Evolutionary conservation across 2,888 invertebrate genomes (phyloP).

Genomic region (Parnassius smintheus): DNA sequence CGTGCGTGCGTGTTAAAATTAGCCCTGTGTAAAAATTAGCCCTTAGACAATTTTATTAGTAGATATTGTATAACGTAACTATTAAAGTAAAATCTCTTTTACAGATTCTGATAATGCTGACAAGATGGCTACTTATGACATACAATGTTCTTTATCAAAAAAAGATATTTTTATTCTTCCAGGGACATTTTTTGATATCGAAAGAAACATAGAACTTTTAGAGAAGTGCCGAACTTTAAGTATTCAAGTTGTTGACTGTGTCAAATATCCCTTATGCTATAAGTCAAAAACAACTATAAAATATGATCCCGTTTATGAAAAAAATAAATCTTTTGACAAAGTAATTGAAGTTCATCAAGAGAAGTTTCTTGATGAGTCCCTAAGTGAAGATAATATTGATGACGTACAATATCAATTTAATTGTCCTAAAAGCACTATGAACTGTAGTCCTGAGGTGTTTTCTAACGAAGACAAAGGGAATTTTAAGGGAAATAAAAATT

Average conservation of each 20-base stretch:
- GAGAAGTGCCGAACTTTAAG: conserved; percentile 31
- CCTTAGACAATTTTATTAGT: too few relatives aligned
- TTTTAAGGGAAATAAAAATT: too few relatives aligned
- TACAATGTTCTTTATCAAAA: neutral
- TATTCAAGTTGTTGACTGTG: conserved; percentile 37
- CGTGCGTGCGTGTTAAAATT: too few relatives aligned
- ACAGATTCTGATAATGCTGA: neutral
- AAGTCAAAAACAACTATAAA: neutral
- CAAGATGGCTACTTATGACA: neutral
- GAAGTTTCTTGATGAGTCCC: too few relatives aligned
- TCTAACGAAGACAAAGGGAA: too few relatives aligned
- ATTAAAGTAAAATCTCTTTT: neutral
- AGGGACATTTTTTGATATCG: neutral
- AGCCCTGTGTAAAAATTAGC: too few relatives aligned
- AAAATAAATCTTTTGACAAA: conserved; percentile 6
- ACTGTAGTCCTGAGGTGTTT: too few relatives aligned
- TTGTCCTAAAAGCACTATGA: neutral
- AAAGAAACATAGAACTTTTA: conserved; percentile 28
- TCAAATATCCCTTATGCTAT: too few relatives aligned
- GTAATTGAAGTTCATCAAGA: neutral
- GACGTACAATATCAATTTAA: neutral
- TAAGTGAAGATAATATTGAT: neutral
- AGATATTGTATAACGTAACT: neutral
- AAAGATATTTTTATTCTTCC: neutral
- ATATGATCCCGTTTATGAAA: neutral